Conservation (phyloP, 23 tunicate species). For the Styela clava region DNA sequence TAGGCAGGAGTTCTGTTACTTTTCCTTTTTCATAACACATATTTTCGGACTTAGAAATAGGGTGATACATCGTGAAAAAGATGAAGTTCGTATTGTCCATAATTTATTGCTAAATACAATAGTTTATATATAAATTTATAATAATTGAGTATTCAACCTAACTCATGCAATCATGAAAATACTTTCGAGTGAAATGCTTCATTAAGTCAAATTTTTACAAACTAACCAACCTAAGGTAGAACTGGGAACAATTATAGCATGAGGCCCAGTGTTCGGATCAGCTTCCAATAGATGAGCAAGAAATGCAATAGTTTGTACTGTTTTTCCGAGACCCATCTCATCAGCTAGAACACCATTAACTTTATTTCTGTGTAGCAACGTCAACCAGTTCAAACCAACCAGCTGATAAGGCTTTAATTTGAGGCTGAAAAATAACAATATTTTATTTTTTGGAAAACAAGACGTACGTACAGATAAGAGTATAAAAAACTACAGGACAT, state of each 20-base stretch:
- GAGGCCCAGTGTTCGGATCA: constrained; percentile 56
- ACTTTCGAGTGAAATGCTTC: too few relatives aligned
- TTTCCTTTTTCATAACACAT: too few relatives aligned
- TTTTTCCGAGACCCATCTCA: constrained; percentile 99
- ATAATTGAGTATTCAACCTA: too few relatives aligned
- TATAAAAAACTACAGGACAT: neutral
- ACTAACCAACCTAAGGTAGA: constrained; percentile 59
- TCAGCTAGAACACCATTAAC: constrained; percentile 94
- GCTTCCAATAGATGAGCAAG: constrained; percentile 53
- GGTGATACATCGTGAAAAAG: too few relatives aligned
- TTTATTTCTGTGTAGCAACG: constrained; percentile 69
- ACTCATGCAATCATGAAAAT: too few relatives aligned
- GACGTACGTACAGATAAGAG: neutral
- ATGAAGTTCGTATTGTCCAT: too few relatives aligned
- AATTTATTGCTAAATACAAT: too few relatives aligned
- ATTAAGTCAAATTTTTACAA: too few relatives aligned
- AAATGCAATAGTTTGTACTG: constrained; percentile 91
- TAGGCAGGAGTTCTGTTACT: too few relatives aligned
- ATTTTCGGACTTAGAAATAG: too few relatives aligned
- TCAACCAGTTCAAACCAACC: constrained; percentile 94
- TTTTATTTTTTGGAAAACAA: too few relatives aligned
- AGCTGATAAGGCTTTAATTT: constrained; percentile 82
- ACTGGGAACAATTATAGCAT: constrained; percentile 81
- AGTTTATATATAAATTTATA: too few relatives aligned
- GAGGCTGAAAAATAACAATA: constrained; percentile 13